Conservation (phyloP, 2,113 vertebrate species). For the Myrmecobius fasciatus region DNA sequence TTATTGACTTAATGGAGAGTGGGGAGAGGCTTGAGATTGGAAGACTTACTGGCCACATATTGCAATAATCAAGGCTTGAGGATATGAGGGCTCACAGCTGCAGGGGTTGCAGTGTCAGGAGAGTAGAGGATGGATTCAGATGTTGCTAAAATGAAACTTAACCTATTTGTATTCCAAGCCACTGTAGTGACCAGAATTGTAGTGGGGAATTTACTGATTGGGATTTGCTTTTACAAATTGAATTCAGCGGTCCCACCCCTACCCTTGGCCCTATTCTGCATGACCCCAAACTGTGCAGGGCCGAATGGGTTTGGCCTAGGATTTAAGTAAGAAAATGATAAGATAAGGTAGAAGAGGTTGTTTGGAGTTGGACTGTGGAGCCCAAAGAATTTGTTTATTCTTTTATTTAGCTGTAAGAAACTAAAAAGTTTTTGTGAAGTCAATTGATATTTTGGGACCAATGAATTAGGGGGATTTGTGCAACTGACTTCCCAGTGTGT, state of each 20-base stretch:
- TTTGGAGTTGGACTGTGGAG: not conserved
- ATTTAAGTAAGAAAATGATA: not conserved
- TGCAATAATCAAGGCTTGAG: not conserved
- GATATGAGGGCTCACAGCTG: not conserved
- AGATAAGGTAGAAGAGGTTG: not conserved
- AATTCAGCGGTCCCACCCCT: not conserved
- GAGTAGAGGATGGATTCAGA: not conserved
- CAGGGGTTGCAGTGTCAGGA: not conserved
- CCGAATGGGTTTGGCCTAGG: not conserved
- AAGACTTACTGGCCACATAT: not conserved
- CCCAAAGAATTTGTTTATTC: not conserved
- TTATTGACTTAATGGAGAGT: not conserved
- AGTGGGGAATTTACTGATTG: not conserved
- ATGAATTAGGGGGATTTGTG: not conserved
- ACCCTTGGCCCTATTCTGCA: not conserved
- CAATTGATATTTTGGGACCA: not conserved
- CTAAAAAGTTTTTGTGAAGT: not conserved
- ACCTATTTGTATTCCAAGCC: not conserved
- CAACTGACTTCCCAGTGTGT: not conserved
- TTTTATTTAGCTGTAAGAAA: not conserved
- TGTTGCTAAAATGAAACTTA: not conserved
- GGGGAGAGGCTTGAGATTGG: not conserved
- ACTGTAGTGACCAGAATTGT: not conserved
- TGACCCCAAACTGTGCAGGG: not conserved
- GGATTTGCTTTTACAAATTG: not conserved